Base-by-base conservation (phyloP, 2,113 vertebrate genomes). In the Microcebus jonahi region DNA sequence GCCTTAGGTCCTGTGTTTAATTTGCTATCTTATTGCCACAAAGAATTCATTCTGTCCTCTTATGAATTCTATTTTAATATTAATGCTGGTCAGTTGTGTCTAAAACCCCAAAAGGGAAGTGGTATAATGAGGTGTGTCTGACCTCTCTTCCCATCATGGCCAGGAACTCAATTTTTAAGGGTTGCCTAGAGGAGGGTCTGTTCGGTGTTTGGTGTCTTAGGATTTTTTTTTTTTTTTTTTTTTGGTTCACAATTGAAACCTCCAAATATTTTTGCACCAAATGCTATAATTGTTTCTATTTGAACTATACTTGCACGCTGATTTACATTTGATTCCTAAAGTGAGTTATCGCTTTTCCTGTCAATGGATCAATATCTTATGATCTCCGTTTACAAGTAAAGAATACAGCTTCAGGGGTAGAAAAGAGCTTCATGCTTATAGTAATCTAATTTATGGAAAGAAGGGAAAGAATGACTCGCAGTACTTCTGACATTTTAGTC, bases 321-420 rank as follows among this genome's bases (percentile, higher is more conserved):
- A 90, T 55, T 81, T 61, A 76, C 14, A 15, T 83, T 96, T 86
- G n/a, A 55, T 81, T 88, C 79, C 23, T 89, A 71, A 85, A 82
- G 29, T 59, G 8, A 77, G 18, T 81, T 50, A 39, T 67, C 9
- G 31, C 20, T 77, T 92, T 77, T 70, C 7, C 53, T 84, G 29
- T 67, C 34, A 39, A 0, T 61, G 50, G 45, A 75, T 23, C 18
- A 42, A 29, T 17, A 92, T 79, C 55, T 73, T 83, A 57, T 55
- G 36, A 63, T 92, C 34, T 95, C 45, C 36, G 82, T 29, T 79
- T 70, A 31, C 34, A 67, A 10, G 27, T 73, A 75, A 57, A 81
- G 21, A 91, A 57, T 42, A 5, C 27, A 59, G 8, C 45, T 70
- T 85, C 17, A 36, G 65, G 34, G 70, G 77, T 10, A 70, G 34